Base-by-base conservation (phyloP, 2,888 invertebrate genomes). In the Frankliniella fusca region DNA sequence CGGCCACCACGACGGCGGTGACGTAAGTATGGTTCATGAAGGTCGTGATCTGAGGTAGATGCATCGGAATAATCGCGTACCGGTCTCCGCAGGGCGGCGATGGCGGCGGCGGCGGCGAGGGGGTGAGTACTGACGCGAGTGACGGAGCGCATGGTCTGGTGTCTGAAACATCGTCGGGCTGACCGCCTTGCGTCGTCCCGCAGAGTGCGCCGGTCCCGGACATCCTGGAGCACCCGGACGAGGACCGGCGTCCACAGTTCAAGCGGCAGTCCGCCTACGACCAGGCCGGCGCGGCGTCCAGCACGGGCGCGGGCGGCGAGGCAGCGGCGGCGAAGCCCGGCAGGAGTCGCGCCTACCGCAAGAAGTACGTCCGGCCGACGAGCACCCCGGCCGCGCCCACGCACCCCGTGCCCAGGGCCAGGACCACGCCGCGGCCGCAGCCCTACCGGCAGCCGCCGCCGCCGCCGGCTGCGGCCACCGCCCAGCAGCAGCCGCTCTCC, bases 331-430 rank as follows among this genome's bases (percentile, higher is more conserved):
- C 70, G 27, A n/a, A n/a, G n/a, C 12, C 70, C 70, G 70, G 70
- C 23, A 9, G 70, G 27, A 18, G 61, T 7, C 70, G 70, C 27
- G 27, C 70, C 23, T 76, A 76, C 70, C n/a, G 70, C 23, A 76
- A 76, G 70, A 76, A 76, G 70, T 76, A 76, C 70, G 23, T 76
- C 11, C 23, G 70, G 83, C 81, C 65, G 88, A 85, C n/a, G 87
- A 89, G 83, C 83, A 83, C 82, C 83, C 83, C 81, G 85, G 84
- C 76, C 84, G 84, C 70, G 84, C 84, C 65, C 83, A 84, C 76
- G 85, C 84, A 80, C 82, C 83, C 61, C 83, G 84, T 54, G 88
- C 89, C 48, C 88, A 87, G 3, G 85, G 88, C 83, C 87, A 88
- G 82, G 87, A 85, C 84, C 82, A 83, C 85, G 80, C 82, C 85